Base-by-base conservation (phyloP, 2,797 vertebrate species). In the Coendou prehensilis region DNA sequence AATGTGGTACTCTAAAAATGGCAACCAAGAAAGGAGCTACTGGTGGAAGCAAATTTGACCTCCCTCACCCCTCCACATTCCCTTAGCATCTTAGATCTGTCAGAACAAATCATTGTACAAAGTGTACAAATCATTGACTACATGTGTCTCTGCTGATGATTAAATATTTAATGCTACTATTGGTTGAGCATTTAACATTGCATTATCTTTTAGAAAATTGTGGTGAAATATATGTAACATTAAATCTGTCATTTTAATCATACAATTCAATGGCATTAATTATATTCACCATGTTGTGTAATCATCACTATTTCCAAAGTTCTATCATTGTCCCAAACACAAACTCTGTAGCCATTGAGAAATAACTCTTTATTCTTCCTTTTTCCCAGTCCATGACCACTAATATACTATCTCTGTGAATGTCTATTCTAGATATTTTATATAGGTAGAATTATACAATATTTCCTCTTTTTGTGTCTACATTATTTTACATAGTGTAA, bases 171-270 rank as follows among this genome's bases (percentile, higher is more conserved):
- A 87, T 83, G 78, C 83, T 78, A 33, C 14, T 79, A 63, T 91
- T 89, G 57, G 56, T 79, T 79, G 57, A 96, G 67, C 52, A 88
- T 17, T 69, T 96, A 83, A 41, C 52, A 80, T 64, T 41, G 95
- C 28, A 61, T 88, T 85, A 76, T 93, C n/a, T 92, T 69, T 83
- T 61, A 22, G 33, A 63, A 94, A 85, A 56, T 63, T 81, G 3
- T 93, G 22, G 76, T 75, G 52, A 92, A 61, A 81, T 82, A 89
- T 30, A n/a, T 37, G n/a, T n/a, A 69, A 89, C 63, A 93, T 89
- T 84, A 87, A 89, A 84, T n/a, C 75, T 59, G 3, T 20, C 61
- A 88, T 86, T 86, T 95, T 69, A 86, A 47, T 78, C 4, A 54
- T 82, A 63, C 6, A 57, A 57, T 57, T 81, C 54, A 90, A 33